Evolutionary conservation across 2,888 invertebrate species (phyloP), one percentile per base, ranked within the genome.

Genomic region (Suillia variegata): DNA sequence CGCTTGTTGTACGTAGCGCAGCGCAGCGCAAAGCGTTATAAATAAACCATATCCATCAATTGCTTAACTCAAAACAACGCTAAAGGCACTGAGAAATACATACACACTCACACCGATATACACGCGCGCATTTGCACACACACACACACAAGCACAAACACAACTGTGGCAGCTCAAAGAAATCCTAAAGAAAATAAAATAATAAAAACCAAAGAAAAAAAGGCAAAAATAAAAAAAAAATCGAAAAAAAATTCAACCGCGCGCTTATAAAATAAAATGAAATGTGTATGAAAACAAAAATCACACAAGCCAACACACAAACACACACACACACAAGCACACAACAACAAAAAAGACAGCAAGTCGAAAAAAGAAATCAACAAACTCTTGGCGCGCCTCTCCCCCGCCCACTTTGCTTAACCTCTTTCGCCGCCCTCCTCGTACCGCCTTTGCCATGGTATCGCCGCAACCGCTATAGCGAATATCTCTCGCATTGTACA

Each of bases 11-110:
- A n/a, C 20, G 15, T 2, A 49, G 49, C 24, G 2, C 24, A 5
- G 47, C 21, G 21, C 18, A 47, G 49, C 49, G 54, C 38, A 34
- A 74, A 74, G 70, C 75, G 72, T 77, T 75, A 75, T 75, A 76
- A 76, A 78, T 78, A 76, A 78, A 76, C 75, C 78, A 74, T 77
- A 76, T 78, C 79, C 76, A 77, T 74, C 78, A 78, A 75, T 75
- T 76, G 70, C 76, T 77, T 75, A 76, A 76, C 77, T 67, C 77
- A 78, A 75, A 75, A 72, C 53, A 53, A 38, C 38, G 18, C 13
- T 26, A 49, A 45, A 45, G 45, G 13, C 13, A 45, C 45, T 18
- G 6, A 38, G n/a, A 38, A 4, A 64, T 60, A 53, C 48, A 24
- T 20, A 33, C 22, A 20, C 49, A 33, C 26, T 48, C 21, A 33